Percentiles rank a stretch among this genome's conserved stretches.
Evolutionary conservation across 2,888 invertebrate species (phyloP).

Genomic region (Nymphalis polychloros): DNA sequence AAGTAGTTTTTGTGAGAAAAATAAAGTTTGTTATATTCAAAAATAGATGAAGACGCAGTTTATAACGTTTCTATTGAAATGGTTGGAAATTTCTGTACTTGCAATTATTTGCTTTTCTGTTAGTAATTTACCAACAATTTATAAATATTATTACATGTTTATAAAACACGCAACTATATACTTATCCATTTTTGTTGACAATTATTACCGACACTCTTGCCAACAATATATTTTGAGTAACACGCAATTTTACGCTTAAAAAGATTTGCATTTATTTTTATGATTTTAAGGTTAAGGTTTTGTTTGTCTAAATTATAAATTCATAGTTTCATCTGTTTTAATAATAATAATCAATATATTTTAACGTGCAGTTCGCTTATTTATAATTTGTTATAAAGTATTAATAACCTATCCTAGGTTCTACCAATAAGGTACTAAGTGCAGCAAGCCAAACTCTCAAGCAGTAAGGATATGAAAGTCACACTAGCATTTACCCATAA

Average conservation of each 20-base stretch:
- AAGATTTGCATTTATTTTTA: no score
- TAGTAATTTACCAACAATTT: no score
- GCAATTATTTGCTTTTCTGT: no score
- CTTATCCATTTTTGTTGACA: no score
- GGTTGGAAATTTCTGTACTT: no score
- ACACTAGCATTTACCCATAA: conserved; percentile 72
- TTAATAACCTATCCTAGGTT: conserved; percentile 12
- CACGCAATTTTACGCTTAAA: no score
- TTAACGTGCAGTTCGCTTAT: neutral
- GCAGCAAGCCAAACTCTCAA: conserved; percentile 28
- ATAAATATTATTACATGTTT: no score
- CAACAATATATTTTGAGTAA: no score
- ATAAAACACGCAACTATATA: no score
- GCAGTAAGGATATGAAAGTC: conserved; percentile 59
- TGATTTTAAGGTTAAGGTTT: neutral
- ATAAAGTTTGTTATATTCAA: neutral
- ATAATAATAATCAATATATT: neutral
- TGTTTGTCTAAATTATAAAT: neutral
- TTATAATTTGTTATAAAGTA: conserved; percentile 8
- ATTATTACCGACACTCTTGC: no score
- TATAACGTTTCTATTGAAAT: no score
- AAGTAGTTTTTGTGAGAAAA: neutral
- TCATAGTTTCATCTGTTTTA: neutral
- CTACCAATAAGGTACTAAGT: conserved; percentile 20
- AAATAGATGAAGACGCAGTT: neutral